Evolutionary conservation across 2,797 vertebrate species (phyloP), one percentile per base, ranked within the genome.

Genomic region (Sebastes jordani): DNA sequence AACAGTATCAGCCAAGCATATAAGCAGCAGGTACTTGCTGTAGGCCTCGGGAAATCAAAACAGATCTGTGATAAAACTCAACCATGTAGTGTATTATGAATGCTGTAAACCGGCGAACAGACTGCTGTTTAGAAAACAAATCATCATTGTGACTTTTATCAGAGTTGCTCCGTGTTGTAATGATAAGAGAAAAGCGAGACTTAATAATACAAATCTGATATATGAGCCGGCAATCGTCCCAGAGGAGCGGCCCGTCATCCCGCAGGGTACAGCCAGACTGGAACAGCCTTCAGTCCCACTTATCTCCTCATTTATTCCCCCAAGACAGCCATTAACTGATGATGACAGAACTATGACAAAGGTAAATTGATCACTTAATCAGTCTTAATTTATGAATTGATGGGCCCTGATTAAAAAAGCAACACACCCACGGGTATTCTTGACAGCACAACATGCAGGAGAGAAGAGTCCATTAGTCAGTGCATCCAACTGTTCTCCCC

Each of bases 331-430:
- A 59, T 81, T 86, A 87, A 81, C 52, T 46, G n/a, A 56, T 52
- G 70, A 65, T 80, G 74, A 84, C 87, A 90, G 72, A 85, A 76
- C 56, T 30, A 83, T 76, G 80, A 86, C 87, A 83, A 73, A 84
- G 56, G 77, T 89, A 89, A 89, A 87, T 66, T 84, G 82, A 90
- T 90, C 78, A 77, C 75, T 83, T 91, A 79, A 89, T 92, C 87
- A 83, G 71, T 80, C 74, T 80, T 88, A 84, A 92, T 86, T 86
- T 70, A 65, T 77, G 70, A 89, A 73, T 63, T 86, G 85, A 89
- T 88, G 75, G 64, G 46, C 77, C 58, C 70, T 90, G 78, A 90
- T 89, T 88, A 90, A 84, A 89, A n/a, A 77, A 58, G 67, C 65
- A 79, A 52, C 83, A 78, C 63, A 65, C 86, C 60, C 75, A 7